Base-by-base conservation (phyloP, 2,888 invertebrate species). In the Epistrophe eligans region DNA sequence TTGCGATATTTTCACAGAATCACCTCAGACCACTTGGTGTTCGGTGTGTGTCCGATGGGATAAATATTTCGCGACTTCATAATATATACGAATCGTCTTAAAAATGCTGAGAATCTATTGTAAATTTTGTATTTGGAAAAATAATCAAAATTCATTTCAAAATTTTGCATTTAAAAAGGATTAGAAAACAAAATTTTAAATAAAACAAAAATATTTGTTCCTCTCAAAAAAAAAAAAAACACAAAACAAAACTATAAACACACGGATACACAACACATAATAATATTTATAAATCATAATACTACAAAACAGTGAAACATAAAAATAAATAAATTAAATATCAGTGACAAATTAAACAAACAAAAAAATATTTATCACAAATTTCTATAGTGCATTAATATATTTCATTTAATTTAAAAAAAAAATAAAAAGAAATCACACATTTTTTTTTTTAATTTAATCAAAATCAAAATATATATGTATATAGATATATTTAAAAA, bases 1-100 rank as follows among this genome's bases (percentile, higher is more conserved):
- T 81, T 77, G 82, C 79, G 76, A 82, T 74, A 82, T 73, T 82
- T 66, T 79, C 79, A 83, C 83, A 83, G 83, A 82, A 83, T 79
- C 70, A 85, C 74, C 52, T 81, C 85, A 70, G 81, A 66, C 77
- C 85, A 85, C 74, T 85, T 81, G 81, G 81, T 79, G 81, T 81
- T 77, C 85, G 81, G 85, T 77, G 85, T 81, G 84, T 81, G 84
- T 81, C 73, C 73, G 84, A 73, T 85, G 58, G 72, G 52, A 67
- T 77, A 70, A 73, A 70, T 85, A 60, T 79, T 79, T 87, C 85
- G 82, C 82, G 79, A 79, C 66, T 81, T 77, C 62, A 62, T 24
- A 24, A 24, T 24, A 24, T 24, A 82, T 74, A 64, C 77, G 73
- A 81, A 77, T 55, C 76, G 71, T 58, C 71, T 60, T n/a, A n/a